These are phyloP conservation scores for Mus caroli DNA, from an alignment of 2,797 vertebrate genomes.

Conservation along the genomic window DNA sequence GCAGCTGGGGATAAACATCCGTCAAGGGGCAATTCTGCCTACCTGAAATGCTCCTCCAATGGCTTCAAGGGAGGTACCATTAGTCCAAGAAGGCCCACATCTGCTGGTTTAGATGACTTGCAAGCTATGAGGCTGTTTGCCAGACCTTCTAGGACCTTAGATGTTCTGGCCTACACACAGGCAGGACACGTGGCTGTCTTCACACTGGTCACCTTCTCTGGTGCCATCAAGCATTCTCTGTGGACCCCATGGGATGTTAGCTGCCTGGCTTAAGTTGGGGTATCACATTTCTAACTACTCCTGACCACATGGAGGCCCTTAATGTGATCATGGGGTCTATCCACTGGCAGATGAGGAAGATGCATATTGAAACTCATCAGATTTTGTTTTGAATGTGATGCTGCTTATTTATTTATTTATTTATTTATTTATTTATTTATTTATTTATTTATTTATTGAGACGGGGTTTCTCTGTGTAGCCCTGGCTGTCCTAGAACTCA, in stretches of 20 bases:
- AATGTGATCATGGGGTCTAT: background rate
- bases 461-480: background rate
- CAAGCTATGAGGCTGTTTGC: background rate
- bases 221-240: accelerated
- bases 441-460: too few relatives aligned
- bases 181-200: background rate
- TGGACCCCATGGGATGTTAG: background rate
- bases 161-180: background rate
- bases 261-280: background rate
- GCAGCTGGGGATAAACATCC: background rate
- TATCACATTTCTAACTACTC: background rate
- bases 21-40: background rate
- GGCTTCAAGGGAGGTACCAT: background rate
- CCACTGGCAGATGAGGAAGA: background rate
- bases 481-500: background rate
- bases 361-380: background rate
- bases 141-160: background rate
- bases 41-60: background rate
- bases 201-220: background rate
- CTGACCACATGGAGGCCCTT: background rate
- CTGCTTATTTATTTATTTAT: background rate
- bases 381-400: constrained; percentile 9
- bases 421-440: too few relatives aligned
- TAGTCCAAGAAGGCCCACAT: background rate
- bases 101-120: background rate